A percentile compares a stretch with the other conserved stretches of the same genome.
Conservation (phyloP, 2,113 vertebrate genomes). For the Siniperca knerii region DNA sequence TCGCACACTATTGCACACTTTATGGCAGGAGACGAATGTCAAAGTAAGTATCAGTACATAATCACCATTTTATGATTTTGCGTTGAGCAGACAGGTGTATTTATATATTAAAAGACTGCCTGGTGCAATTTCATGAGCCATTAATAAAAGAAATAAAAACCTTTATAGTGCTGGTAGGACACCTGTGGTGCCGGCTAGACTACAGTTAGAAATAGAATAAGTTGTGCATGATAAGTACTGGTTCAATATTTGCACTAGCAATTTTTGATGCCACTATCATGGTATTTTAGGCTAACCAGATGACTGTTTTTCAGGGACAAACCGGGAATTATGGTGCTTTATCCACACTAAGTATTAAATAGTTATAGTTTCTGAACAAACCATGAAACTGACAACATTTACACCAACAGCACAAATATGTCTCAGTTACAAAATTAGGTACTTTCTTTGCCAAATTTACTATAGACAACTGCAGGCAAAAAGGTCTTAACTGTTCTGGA, state of each 20-base stretch:
- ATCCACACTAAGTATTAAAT: not conserved
- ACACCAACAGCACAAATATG: not conserved
- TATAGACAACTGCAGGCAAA: not conserved
- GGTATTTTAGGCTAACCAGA: not conserved
- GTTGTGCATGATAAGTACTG: not conserved
- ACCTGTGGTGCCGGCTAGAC: not conserved
- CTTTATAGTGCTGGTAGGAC: not conserved
- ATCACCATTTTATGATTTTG: not conserved
- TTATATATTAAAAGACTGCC: not conserved
- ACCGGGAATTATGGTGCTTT: not conserved
- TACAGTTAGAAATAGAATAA: constrained; percentile 2
- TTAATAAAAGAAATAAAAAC: not conserved
- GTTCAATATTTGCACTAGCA: not conserved
- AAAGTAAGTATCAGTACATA: not conserved
- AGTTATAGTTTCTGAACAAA: not conserved
- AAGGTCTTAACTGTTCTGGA: not conserved
- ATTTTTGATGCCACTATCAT: not conserved
- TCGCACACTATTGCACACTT: not conserved
- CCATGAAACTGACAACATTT: not conserved
- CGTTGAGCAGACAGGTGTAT: not conserved
- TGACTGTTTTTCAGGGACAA: not conserved
- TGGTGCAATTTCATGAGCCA: not conserved
- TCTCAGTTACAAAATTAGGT: not conserved
- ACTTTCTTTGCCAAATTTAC: not conserved
- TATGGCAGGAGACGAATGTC: not conserved